Conservation (phyloP, 2,113 vertebrate genomes). For the Nicator chloris region DNA sequence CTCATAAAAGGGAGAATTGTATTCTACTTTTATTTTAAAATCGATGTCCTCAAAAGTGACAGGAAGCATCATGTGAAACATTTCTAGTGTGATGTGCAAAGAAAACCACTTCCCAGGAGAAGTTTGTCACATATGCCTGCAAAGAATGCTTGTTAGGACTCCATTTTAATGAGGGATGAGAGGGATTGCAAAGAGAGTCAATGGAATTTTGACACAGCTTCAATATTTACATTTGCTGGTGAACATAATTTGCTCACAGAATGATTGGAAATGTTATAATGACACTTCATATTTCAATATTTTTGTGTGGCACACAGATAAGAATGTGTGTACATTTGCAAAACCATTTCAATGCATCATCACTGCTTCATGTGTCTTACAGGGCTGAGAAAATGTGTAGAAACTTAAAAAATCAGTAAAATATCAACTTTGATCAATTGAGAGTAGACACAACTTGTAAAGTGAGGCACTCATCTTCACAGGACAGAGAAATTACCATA, state of each 20-base stretch:
- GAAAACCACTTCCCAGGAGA: background rate
- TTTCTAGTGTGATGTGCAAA: background rate
- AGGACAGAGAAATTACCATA: background rate
- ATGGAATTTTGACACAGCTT: conserved; percentile 5
- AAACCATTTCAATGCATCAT: background rate
- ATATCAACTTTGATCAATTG: background rate
- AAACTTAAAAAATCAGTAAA: background rate
- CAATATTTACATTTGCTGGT: conserved; percentile 10
- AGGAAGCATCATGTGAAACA: background rate
- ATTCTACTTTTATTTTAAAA: background rate
- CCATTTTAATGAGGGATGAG: background rate
- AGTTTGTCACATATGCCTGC: background rate
- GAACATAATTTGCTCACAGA: background rate
- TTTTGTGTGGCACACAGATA: background rate
- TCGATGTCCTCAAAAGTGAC: background rate
- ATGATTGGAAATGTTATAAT: background rate
- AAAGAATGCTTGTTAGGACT: background rate
- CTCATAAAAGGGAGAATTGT: background rate
- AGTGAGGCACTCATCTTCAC: background rate
- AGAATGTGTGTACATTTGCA: background rate
- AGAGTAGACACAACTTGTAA: background rate
- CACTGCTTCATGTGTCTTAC: background rate
- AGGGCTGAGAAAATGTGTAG: background rate
- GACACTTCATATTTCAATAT: background rate
- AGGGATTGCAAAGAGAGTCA: background rate